Evolutionary conservation across 2,888 invertebrate species (phyloP), one percentile per base, ranked within the genome.

Genomic region (Acanthosoma haemorrhoidale): DNA sequence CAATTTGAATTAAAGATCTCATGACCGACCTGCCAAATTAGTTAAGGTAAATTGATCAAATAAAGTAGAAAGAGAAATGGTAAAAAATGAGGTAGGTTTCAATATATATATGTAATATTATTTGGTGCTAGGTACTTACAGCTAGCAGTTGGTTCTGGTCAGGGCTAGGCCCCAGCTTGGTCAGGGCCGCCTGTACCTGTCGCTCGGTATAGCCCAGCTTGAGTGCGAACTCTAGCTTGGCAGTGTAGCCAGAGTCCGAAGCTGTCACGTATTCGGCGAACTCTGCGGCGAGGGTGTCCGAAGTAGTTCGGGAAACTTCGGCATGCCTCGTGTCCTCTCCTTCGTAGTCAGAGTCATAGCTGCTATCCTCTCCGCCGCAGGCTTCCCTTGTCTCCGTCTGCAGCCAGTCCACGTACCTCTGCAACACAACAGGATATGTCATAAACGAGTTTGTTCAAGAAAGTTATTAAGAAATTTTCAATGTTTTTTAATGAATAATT

Each of bases 191-290:
- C 75, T 90, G 88, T 5, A 96, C 91, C 73, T 93, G 85, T 57
- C 86, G 85, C 79, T 96, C 95, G 0, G 92, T 90, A 80, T 96
- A 97, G 43, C 96, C 96, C 74, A 96, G 82, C 80, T 94, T 95
- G 68, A 94, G 83, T 0, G 93, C 95, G 79, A 95, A 96, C 80
- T 96, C 94, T 73, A 94, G 88, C 77, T 91, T 85, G 63, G 86
- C 84, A 76, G 82, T 82, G 77, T 84, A 84, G 31, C 80, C 80
- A 77, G 75, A 39, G 34, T 70, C 72, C 21, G 39, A 58, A 18
- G 72, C 68, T 67, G 88, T 88, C 76, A 92, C 88, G 79, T 92
- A 92, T 78, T 92, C 92, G 13, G 89, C 90, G 79, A 89, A 92
- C 81, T 93, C 93, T 3, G 90, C 91, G 11, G 88, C 90, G 77